A percentile compares a stretch with the other conserved stretches of the same genome.
Conservation (phyloP, 2,797 vertebrate genomes). For the Enteromius thamalakanensis region DNA sequence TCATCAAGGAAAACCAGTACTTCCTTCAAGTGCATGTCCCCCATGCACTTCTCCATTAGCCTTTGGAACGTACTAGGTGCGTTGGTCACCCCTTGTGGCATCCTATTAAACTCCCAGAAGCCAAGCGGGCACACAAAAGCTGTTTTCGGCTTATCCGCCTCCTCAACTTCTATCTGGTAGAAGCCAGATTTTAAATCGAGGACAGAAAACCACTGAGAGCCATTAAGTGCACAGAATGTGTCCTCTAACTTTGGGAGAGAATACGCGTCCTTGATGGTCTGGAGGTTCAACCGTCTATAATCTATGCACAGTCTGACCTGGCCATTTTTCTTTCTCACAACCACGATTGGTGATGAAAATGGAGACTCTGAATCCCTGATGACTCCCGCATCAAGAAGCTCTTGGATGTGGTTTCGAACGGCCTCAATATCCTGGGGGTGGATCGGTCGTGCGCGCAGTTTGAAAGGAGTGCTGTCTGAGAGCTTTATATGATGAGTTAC, state of each 20-base stretch:
- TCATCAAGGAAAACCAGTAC: background rate
- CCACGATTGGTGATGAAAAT: too few relatives aligned
- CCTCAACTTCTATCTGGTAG: background rate
- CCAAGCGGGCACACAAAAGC: background rate
- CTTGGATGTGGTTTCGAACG: too few relatives aligned
- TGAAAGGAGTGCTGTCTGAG: too few relatives aligned
- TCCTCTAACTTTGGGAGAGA: slow-evolving; percentile 35
- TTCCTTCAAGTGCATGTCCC: background rate
- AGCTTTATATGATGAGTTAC: too few relatives aligned
- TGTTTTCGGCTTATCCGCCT: background rate
- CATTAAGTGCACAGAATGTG: slow-evolving; percentile 3
- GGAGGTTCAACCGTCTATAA: background rate
- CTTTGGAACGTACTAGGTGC: too few relatives aligned
- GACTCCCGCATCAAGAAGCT: too few relatives aligned
- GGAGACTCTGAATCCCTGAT: slow-evolving; percentile 27
- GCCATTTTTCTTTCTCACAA: too few relatives aligned
- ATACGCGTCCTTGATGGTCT: slow-evolving; percentile 3
- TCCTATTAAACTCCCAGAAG: background rate
- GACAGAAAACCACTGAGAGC: slow-evolving; percentile 34
- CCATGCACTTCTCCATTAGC: slow-evolving; percentile 26
- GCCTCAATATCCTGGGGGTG: too few relatives aligned
- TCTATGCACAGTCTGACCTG: slow-evolving; percentile 29
- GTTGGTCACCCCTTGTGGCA: too few relatives aligned
- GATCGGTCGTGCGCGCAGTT: too few relatives aligned
- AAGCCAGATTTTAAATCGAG: background rate